Base-by-base conservation (phyloP, 2,797 vertebrate genomes). In the Cyprinella venusta region DNA sequence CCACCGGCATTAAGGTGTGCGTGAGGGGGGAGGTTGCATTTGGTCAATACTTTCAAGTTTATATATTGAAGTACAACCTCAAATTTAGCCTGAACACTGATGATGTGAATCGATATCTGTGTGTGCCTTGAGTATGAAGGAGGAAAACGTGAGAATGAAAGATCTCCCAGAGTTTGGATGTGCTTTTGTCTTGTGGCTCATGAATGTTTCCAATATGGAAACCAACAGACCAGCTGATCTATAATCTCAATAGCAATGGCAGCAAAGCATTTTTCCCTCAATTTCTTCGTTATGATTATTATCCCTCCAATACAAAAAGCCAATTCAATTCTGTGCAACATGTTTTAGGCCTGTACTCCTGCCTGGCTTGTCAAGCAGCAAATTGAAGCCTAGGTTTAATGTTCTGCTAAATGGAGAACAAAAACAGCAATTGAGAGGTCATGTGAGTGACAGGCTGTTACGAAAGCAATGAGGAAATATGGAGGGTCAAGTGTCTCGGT, bases 341-440 rank as follows among this genome's bases (percentile, higher is more conserved):
- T 90, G 90, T 91, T 92, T 93, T 91, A 91, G 81, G 85, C 19
- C 78, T 75, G 87, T 89, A 89, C 91, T 91, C 90, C 90, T 92
- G 92, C 77, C 89, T 91, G 90, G 92, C 89, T 91, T 89, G 91
- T 93, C 92, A 92, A 90, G 88, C 89, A 91, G 90, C 90, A 94
- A 94, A 94, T 93, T 93, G 93, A 93, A 94, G 91, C 88, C 87
- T 88, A 88, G 91, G 92, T 94, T 93, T 94, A 95, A 95, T 94
- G 93, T 94, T 93, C 93, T 88, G 87, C 92, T 42, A 77, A 90
- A 89, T 88, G 93, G 93, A 92, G 90, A 93, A 93, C 93, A 94
- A 95, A 94, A 93, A 93, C 81, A 91, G 92, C 93, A 93, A 95
- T 93, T 93, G 93, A 94, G 92, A 93, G 90, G 92, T 92, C 92